Conservation (phyloP, 2,888 invertebrate species). For the Morpho deidamia region DNA sequence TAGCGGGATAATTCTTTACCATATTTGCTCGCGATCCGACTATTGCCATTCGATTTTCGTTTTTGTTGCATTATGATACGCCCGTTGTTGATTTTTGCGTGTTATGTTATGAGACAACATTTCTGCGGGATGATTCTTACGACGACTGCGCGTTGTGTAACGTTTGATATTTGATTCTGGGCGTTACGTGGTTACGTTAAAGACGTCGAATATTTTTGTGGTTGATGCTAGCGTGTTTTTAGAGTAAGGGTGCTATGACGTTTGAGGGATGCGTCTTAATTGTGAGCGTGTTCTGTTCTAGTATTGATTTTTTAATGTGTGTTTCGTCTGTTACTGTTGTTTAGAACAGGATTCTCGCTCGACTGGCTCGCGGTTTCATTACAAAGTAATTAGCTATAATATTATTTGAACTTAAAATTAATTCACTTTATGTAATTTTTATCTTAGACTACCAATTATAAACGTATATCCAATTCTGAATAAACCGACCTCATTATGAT, state of each 20-base stretch:
- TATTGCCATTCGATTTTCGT: conserved; percentile 32
- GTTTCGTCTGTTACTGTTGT: conserved; percentile 34
- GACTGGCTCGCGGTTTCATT: conserved; percentile 18
- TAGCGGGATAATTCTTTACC: conserved; percentile 44
- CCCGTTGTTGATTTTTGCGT: conserved; percentile 25
- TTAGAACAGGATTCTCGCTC: conserved; percentile 19
- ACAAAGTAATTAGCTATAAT: conserved; percentile 19
- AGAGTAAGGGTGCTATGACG: conserved; percentile 44
- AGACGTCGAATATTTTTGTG: conserved; percentile 16
- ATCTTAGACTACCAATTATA: too few relatives aligned
- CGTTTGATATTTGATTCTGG: conserved; percentile 25
- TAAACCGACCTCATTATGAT: too few relatives aligned
- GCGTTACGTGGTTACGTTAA: conserved; percentile 31
- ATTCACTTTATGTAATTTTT: too few relatives aligned
- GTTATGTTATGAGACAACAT: conserved; percentile 25
- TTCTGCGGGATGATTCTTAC: conserved; percentile 29
- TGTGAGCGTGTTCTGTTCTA: conserved; percentile 57
- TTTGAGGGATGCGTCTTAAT: conserved; percentile 75
- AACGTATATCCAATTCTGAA: too few relatives aligned
- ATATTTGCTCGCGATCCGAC: conserved; percentile 27
- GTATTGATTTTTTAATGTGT: conserved; percentile 71
- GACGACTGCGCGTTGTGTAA: conserved; percentile 24
- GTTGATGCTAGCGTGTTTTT: conserved; percentile 23
- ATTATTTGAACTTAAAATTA: not conserved
- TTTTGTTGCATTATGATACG: conserved; percentile 31